Base-by-base conservation (phyloP, 1,140 invertebrate genomes). In the Conopomorpha cramerella region DNA sequence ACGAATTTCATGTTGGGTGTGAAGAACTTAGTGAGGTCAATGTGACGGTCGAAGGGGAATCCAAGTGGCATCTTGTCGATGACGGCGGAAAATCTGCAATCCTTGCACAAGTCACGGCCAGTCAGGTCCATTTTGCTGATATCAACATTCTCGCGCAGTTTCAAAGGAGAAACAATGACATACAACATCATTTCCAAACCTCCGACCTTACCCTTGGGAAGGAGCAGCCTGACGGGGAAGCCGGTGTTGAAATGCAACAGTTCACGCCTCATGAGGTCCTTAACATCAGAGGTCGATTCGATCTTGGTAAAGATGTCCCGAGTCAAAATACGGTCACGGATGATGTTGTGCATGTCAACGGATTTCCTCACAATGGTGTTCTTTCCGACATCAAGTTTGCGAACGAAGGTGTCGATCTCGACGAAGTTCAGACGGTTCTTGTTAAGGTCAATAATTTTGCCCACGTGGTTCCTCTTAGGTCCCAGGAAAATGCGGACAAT, bases 401-500 rank as follows among this genome's bases (percentile, higher is more conserved):
- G 70, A 0, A 73, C 18, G 67, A 81, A 85, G 26, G 78, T 64
- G 48, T 86, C 84, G 2, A 85, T 11, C 45, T 83, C 73, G 12
- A 84, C 53, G 41, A 80, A 82, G 52, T 82, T 79, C 3, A 67
- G 34, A 29, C 80, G 76, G 42, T 80, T 80, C 2, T 70, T 50
- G 30, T 74, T 72, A 6, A 84, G 45, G 8, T 80, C 62, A 11
- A 84, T 41, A 3, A 79, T 49, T 16, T 78, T 72, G 7, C 74
- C 77, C 13, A 60, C 55, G 11, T 70, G 46, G 41, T 87, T 81
- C 41, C 82, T 78, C 52, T 86, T 87, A 0, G 87, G 87, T 43
- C 86, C 87, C 19, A 90, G 59, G 79, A 86, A 89, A 1, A 89
- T 66, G 19, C 83, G 81, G 1, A 89, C 77, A 13, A 80, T 63